Evolutionary conservation across 2,888 invertebrate species (phyloP).

Genomic region (Scaeva pyrastri): DNA sequence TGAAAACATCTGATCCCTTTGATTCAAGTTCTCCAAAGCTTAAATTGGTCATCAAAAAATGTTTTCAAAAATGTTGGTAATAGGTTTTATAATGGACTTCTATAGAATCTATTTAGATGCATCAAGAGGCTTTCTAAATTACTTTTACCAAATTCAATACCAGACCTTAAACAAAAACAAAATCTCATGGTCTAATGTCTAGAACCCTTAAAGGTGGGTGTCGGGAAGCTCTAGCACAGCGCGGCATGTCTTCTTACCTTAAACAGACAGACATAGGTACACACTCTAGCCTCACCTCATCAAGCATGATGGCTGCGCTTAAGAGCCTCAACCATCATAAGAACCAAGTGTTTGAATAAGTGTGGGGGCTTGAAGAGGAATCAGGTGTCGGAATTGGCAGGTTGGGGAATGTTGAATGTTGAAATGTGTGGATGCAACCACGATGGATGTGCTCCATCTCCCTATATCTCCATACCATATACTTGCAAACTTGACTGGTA

Average conservation of each 20-base stretch:
- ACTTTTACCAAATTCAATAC: not conserved
- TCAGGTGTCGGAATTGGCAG: conserved; percentile 76
- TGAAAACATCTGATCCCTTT: no score
- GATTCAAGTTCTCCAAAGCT: no score
- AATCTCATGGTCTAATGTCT: not conserved
- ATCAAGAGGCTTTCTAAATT: not conserved
- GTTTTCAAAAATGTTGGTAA: no score
- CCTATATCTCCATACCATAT: conserved; percentile 25
- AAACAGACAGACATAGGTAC: not conserved
- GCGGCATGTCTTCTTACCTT: not conserved
- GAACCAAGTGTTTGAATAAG: conserved; percentile 38
- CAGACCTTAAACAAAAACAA: not conserved
- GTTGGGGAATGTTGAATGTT: conserved; percentile 70
- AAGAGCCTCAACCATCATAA: conserved; percentile 44
- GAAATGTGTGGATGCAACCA: conserved; percentile 54
- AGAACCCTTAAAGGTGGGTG: not conserved
- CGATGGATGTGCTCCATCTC: conserved; percentile 42
- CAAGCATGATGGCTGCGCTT: conserved; percentile 42
- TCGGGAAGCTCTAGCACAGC: no score
- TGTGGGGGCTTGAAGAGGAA: conserved; percentile 65
- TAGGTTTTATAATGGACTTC: no score
- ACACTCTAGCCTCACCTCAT: conserved; percentile 28
- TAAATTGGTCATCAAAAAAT: no score
- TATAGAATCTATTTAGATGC: no score
- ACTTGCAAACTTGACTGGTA: conserved; percentile 31